Evolutionary conservation across 2,888 invertebrate genomes (phyloP), one percentile per base, ranked within the genome.

Genomic region (Trisateles emortualis): DNA sequence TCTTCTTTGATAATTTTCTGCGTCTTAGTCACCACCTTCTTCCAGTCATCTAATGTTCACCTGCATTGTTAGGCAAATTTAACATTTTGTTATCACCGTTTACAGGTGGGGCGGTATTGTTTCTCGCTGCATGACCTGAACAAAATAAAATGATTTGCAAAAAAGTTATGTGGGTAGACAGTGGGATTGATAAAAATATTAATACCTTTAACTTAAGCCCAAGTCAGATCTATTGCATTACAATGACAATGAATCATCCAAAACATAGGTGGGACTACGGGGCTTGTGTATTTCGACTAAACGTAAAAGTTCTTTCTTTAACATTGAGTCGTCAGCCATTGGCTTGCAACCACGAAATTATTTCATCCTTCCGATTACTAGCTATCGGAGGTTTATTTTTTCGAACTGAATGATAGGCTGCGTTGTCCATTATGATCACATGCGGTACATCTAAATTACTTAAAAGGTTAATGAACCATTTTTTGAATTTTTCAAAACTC

Each of bases 221-320:
- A 22, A 3, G 5, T 22, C 2, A 22, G 22, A 3, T 22, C 22
- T 3, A 22, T 22, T 22, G 22, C 22, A 5, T 22, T 22, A 22
- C 5, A 22, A 2, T 22, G 22, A 22, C 5, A 22, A 5, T 22
- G 22, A 22, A 36, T 61, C 55, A 47, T 63, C 61, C 10, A 68
- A 1, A 29, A 29, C 9, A 6, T 19, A 22, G 14, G 5, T 10
- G 22, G 19, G 17, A 44, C 19, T 44, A 22, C 13, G 35, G 33
- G 9, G n/a, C 24, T 44, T 14, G 10, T 26, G 8, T 26, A 17
- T 9, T n/a, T 3, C 16, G 13, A 45, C 26, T 13, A 9, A 17
- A 10, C 41, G 0, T 3, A 41, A 16, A 10, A 41, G 3, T 16
- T 42, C 42, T 8, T 11, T n/a, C 17, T 42, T 42, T 8, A 42